A percentile compares a stretch with the other conserved stretches of the same genome.
phyloP scores from a whole-genome alignment of 2,888 invertebrate species.

The Lissocephala sabroskyi region DNA sequence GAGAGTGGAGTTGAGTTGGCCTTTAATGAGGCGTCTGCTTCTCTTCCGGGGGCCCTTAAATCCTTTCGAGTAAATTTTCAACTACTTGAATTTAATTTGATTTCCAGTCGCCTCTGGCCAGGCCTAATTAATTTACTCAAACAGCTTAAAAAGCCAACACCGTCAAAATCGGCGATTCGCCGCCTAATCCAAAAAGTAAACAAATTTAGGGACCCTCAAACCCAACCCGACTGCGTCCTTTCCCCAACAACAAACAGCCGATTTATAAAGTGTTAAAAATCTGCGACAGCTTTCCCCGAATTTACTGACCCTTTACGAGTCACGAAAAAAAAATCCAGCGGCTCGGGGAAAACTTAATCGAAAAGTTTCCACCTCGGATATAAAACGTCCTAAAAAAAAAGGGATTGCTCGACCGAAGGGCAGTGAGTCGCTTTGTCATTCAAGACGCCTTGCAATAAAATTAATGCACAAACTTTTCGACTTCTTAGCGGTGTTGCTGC shows the following conservation, averaged over 20 bases:
- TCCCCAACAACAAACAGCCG: constrained; percentile 14
- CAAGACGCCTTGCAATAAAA: constrained; percentile 58
- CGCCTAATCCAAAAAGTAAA: constrained; percentile 41
- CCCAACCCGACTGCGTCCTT: neutral
- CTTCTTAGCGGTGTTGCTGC: constrained; percentile 20
- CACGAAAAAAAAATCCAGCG: constrained; percentile 26
- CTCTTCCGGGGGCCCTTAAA: too few species aligned
- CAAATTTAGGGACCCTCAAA: constrained; percentile 55
- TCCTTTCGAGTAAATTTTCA: neutral
- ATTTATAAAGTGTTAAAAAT: constrained; percentile 30
- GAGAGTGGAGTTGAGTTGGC: too few species aligned
- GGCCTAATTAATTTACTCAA: constrained; percentile 26
- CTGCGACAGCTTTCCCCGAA: constrained; percentile 41
- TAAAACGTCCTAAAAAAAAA: constrained; percentile 26
- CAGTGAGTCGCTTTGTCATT: constrained; percentile 34
- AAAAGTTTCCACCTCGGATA: constrained; percentile 43
- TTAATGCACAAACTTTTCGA: constrained; percentile 58
- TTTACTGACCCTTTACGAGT: constrained; percentile 27
- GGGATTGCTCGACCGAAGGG: neutral
- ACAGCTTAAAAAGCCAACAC: too few species aligned
- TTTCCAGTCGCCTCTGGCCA: constrained; percentile 13
- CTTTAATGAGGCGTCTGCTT: too few species aligned
- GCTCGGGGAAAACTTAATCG: constrained; percentile 52
- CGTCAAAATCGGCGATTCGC: constrained; percentile 11
- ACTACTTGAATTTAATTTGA: constrained; percentile 29